Percentiles rank a stretch among this genome's conserved stretches.
Evolutionary conservation across 2,113 vertebrate species (phyloP).

Genomic region (Hippoglossus stenolepis): DNA sequence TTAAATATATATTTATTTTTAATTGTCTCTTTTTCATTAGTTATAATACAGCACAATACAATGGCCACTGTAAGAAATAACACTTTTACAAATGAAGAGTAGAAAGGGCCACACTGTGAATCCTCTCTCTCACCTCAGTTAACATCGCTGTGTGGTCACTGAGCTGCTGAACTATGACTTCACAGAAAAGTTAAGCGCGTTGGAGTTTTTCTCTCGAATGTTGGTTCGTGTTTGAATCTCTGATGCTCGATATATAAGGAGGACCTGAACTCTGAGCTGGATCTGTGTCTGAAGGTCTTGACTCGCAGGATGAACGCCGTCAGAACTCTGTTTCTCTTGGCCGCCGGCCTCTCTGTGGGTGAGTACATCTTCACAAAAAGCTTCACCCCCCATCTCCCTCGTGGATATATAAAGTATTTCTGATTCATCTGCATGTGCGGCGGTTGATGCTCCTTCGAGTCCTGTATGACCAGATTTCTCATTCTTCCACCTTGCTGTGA

Average conservation of each 20-base stretch:
- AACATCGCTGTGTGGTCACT: background rate
- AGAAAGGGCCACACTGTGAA: background rate
- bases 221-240: too few species aligned
- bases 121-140: background rate
- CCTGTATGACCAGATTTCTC: background rate
- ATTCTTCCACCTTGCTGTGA: slow-evolving; percentile 1
- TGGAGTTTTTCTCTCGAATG: too few species aligned
- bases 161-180: background rate
- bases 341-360: slow-evolving; percentile 49
- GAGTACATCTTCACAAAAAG: slow-evolving; percentile 37
- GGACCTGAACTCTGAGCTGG: background rate
- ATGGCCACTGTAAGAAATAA: too few species aligned
- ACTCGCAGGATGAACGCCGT: slow-evolving; percentile 65
- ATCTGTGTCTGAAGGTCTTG: background rate
- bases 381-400: too few species aligned
- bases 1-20: too few species aligned
- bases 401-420: too few species aligned
- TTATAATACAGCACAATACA: too few species aligned
- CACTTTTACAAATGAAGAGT: too few species aligned
- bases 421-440: too few species aligned
- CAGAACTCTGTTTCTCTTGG: slow-evolving; percentile 53
- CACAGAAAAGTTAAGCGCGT: too few species aligned
- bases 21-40: too few species aligned
- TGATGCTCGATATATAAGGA: slow-evolving; percentile 47
- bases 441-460: background rate